phyloP scores from a whole-genome alignment of 2,113 vertebrate genomes.

The Athene cunicularia region DNA sequence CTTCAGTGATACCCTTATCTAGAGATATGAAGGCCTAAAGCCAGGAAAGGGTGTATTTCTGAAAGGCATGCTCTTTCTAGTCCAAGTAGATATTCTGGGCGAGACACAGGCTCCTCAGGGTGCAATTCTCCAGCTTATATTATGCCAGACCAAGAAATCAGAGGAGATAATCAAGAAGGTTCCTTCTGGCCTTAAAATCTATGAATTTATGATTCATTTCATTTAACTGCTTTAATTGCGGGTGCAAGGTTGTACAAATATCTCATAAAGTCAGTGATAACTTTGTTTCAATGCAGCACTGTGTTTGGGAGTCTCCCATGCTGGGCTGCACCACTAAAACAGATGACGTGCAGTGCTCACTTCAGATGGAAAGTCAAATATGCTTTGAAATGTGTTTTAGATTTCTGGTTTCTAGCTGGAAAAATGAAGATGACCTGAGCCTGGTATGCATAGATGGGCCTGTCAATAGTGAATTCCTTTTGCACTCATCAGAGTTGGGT shows the following conservation, averaged over 20 bases:
- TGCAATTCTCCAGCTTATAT: background rate
- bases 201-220: background rate
- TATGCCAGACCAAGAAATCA: background rate
- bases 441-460: background rate
- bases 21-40: background rate
- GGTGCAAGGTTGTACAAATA: background rate
- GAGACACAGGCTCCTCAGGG: background rate
- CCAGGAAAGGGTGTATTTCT: background rate
- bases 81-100: background rate
- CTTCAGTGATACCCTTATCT: background rate
- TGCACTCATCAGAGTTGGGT: background rate
- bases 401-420: background rate
- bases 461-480: background rate
- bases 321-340: background rate
- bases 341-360: background rate
- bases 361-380: background rate
- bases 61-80: background rate
- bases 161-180: background rate
- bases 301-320: background rate
- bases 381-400: background rate
- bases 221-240: background rate
- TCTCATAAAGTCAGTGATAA: background rate
- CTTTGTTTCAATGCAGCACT: background rate
- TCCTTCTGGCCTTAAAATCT: background rate
- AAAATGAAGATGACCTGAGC: background rate